Percentiles rank a stretch among this genome's conserved stretches.
These are phyloP conservation scores for Tenualosa ilisha DNA, from an alignment of 2,797 vertebrate species.

Conservation along the genomic window DNA sequence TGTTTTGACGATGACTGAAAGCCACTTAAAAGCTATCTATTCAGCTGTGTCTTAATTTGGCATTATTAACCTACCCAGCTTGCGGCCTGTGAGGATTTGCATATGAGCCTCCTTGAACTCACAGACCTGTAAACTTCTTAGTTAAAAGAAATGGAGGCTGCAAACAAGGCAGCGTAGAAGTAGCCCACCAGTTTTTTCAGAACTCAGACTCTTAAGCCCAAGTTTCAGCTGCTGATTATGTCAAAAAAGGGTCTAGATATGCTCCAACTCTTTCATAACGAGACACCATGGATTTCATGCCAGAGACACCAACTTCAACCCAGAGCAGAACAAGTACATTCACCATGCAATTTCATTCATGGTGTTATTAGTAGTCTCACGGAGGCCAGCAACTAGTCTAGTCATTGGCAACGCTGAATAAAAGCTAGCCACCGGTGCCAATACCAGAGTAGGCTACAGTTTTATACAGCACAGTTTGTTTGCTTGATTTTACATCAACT, in stretches of 20 bases:
- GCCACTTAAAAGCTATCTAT: neutral
- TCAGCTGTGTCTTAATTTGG: neutral
- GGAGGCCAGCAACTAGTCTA: too few relatives aligned
- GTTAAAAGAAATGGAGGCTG: slow-evolving; percentile 20
- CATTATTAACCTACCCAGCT: neutral
- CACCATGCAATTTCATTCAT: too few relatives aligned
- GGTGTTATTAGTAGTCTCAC: too few relatives aligned
- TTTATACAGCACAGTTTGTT: neutral
- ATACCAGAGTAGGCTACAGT: too few relatives aligned
- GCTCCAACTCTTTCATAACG: neutral
- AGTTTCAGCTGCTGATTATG: slow-evolving; percentile 12
- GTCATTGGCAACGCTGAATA: too few relatives aligned
- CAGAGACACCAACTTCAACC: neutral
- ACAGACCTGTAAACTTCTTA: slow-evolving; percentile 35
- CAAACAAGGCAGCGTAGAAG: neutral
- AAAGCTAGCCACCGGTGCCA: too few relatives aligned
- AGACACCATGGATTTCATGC: neutral
- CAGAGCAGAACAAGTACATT: neutral
- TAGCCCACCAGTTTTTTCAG: slow-evolving; percentile 22
- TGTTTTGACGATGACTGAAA: neutral
- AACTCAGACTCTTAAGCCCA: neutral
- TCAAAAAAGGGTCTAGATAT: neutral
- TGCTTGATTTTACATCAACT: neutral
- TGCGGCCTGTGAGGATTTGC: neutral
- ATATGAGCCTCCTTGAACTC: neutral